Evolutionary conservation across 2,797 vertebrate genomes (phyloP).

Genomic region (Poeciliopsis gracilis): DNA sequence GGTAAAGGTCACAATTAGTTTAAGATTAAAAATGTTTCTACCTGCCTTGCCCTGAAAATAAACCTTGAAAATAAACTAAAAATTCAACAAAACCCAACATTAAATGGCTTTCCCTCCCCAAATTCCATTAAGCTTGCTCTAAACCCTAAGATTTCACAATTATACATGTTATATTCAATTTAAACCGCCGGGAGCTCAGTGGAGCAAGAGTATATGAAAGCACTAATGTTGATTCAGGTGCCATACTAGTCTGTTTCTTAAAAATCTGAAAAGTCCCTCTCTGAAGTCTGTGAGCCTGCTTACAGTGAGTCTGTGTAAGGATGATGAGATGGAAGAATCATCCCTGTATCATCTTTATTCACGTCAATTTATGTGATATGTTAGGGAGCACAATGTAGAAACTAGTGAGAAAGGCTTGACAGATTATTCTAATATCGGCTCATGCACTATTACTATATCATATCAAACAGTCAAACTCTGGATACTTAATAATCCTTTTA

Average conservation of each 20-base stretch:
- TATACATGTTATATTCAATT: neutral
- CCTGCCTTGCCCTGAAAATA: too few species aligned
- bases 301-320: conserved; percentile 19
- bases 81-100: neutral
- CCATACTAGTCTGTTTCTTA: conserved; percentile 53
- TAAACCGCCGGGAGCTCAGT: neutral
- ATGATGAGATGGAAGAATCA: conserved; percentile 33
- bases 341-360: conserved; percentile 52
- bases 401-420: conserved; percentile 52
- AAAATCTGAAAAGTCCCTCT: conserved; percentile 51
- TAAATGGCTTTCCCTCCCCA: neutral
- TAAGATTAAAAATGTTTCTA: neutral
- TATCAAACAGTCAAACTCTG: conserved; percentile 49
- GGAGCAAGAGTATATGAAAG: conserved; percentile 50
- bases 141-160: neutral
- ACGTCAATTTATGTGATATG: conserved; percentile 34
- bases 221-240: conserved; percentile 69
- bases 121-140: neutral
- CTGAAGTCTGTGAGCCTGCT: conserved; percentile 34
- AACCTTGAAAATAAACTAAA: neutral
- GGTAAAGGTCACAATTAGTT: neutral
- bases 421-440: conserved; percentile 67
- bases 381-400: conserved; percentile 45
- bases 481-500: conserved; percentile 55
- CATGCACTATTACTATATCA: conserved; percentile 50